Percentiles rank a stretch among this genome's conserved stretches.
These are phyloP conservation scores for Coracias cyanogaster DNA, from an alignment of 2,797 vertebrate genomes.

Conservation along the genomic window DNA sequence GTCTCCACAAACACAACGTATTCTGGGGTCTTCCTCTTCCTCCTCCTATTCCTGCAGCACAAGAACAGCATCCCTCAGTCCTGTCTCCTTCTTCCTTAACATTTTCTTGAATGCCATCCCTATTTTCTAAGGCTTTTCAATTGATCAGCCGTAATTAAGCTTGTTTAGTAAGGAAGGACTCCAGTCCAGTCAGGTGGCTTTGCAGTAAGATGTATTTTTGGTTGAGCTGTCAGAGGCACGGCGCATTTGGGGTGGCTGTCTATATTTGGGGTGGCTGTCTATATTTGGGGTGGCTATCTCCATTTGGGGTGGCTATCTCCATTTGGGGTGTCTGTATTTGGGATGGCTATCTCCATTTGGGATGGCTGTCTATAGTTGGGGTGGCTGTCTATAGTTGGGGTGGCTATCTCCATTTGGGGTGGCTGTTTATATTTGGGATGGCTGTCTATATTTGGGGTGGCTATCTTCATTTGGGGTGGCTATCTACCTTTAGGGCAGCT, in stretches of 20 bases:
- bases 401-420: too few relatives aligned
- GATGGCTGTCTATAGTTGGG: too few relatives aligned
- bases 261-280: background rate
- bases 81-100: background rate
- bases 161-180: background rate
- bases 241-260: background rate
- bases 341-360: background rate
- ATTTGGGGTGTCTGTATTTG: background rate
- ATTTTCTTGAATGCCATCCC: background rate
- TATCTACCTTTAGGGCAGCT: background rate
- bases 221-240: too few relatives aligned
- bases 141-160: background rate
- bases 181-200: background rate
- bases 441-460: background rate
- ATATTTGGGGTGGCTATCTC: accelerated
- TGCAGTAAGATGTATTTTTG: background rate
- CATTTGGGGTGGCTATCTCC: background rate
- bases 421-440: background rate
- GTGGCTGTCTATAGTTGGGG: too few relatives aligned
- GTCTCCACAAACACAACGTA: background rate
- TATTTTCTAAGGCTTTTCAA: background rate
- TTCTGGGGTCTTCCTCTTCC: background rate
- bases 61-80: background rate
- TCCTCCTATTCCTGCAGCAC: background rate
- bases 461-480: accelerated